Percentiles rank a stretch among this genome's conserved stretches.
Evolutionary conservation across 2,888 invertebrate genomes (phyloP).

Genomic region (Trachelus iudaicus): DNA sequence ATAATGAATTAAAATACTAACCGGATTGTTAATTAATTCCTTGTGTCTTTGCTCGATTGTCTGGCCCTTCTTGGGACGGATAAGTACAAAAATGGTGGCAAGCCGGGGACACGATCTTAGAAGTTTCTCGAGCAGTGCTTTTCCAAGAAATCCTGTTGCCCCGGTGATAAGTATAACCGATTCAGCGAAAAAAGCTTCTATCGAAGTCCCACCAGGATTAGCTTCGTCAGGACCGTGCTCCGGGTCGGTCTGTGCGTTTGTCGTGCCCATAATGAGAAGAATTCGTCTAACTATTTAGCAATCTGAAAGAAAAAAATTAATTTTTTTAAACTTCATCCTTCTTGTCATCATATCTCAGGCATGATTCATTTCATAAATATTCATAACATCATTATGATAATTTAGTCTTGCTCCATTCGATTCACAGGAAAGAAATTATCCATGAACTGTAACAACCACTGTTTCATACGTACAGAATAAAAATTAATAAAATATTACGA

Average conservation of each 20-base stretch:
- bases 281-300: slow-evolving; percentile 26
- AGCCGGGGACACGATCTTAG: slow-evolving; percentile 86
- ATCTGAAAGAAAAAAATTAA: slow-evolving; percentile 23
- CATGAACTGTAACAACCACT: too few species aligned
- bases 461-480: not conserved
- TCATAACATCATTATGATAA: not conserved
- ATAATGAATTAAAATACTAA: slow-evolving; percentile 55
- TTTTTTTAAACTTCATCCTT: not conserved
- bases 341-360: not conserved
- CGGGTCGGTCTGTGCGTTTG: slow-evolving; percentile 48
- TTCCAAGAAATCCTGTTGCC: slow-evolving; percentile 92
- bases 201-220: slow-evolving; percentile 44
- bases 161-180: slow-evolving; percentile 71
- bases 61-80: slow-evolving; percentile 81
- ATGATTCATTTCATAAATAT: not conserved
- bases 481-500: not conserved
- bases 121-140: slow-evolving; percentile 92
- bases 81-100: slow-evolving; percentile 81
- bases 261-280: slow-evolving; percentile 49
- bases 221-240: slow-evolving; percentile 40
- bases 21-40: slow-evolving; percentile 79
- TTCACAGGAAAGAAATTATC: too few species aligned
- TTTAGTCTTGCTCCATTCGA: too few species aligned
- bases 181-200: slow-evolving; percentile 68
- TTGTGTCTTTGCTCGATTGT: slow-evolving; percentile 77